Evolutionary conservation across 2,888 invertebrate species (phyloP).

Genomic region (Acrobasis consociella): DNA sequence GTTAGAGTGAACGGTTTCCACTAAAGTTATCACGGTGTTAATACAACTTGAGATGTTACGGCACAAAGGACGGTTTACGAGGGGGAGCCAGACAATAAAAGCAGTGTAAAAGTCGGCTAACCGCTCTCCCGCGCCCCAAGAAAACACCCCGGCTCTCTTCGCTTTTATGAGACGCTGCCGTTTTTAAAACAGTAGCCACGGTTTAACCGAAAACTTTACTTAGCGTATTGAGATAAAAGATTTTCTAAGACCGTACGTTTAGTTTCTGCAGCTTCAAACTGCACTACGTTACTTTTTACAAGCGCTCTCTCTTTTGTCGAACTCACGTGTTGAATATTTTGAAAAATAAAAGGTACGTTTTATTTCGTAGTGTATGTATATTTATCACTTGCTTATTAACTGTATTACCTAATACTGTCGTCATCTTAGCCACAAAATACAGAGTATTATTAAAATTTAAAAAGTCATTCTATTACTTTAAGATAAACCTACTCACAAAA

Average conservation of each 20-base stretch:
- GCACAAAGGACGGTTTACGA: constrained; percentile 70
- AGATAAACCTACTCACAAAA: too few species aligned
- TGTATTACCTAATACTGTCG: too few species aligned
- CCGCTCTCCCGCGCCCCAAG: constrained; percentile 54
- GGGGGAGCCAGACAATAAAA: constrained; percentile 74
- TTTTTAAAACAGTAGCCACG: constrained; percentile 60
- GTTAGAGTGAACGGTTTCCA: constrained; percentile 41
- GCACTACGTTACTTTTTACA: neutral
- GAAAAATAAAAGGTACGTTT: too few species aligned
- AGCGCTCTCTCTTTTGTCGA: neutral
- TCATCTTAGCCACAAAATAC: too few species aligned
- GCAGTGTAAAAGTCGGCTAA: constrained; percentile 77
- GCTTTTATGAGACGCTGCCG: constrained; percentile 66
- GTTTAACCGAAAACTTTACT: constrained; percentile 51
- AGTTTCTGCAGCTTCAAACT: neutral
- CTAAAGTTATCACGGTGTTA: constrained; percentile 74
- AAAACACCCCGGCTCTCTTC: constrained; percentile 61
- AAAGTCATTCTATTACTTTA: too few species aligned
- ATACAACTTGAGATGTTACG: constrained; percentile 74
- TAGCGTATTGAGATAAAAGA: constrained; percentile 58
- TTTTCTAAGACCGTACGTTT: constrained; percentile 33
- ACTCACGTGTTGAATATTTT: too few species aligned
- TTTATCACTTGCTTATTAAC: too few species aligned
- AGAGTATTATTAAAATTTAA: too few species aligned
- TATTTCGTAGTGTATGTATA: too few species aligned